Percentiles rank a stretch among this genome's conserved stretches.
phyloP scores from a whole-genome alignment of 1,140 invertebrate genomes.

The Polypedilum vanderplanki region DNA sequence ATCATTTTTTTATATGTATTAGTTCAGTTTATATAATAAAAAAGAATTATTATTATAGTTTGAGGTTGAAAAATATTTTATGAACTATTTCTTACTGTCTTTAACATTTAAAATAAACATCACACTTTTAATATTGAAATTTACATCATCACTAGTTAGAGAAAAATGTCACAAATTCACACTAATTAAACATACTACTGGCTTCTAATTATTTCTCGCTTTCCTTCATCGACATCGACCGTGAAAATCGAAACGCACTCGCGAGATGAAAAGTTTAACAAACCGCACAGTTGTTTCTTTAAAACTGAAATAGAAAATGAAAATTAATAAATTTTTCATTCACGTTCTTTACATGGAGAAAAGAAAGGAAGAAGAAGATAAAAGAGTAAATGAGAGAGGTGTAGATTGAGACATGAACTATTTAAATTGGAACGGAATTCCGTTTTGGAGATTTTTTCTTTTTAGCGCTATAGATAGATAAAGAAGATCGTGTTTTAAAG shows the following conservation, averaged over 20 bases:
- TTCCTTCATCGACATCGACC: background rate
- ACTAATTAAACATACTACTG: no score
- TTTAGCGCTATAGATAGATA: no score
- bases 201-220: background rate
- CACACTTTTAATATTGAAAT: no score
- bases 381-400: background rate
- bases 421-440: background rate
- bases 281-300: background rate
- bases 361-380: background rate
- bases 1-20: no score
- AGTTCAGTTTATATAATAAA: no score
- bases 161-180: no score
- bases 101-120: no score
- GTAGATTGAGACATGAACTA: background rate
- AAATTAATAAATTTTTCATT: conserved; percentile 15
- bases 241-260: background rate
- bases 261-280: background rate
- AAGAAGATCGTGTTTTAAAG: background rate
- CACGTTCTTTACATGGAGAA: background rate
- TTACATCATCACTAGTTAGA: no score
- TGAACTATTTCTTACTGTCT: no score
- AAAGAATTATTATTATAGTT: no score
- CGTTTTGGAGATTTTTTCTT: background rate
- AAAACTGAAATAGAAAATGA: background rate
- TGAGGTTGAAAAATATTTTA: no score